Base-by-base conservation (phyloP, 2,797 vertebrate genomes). In the Poeciliopsis presidionis region DNA sequence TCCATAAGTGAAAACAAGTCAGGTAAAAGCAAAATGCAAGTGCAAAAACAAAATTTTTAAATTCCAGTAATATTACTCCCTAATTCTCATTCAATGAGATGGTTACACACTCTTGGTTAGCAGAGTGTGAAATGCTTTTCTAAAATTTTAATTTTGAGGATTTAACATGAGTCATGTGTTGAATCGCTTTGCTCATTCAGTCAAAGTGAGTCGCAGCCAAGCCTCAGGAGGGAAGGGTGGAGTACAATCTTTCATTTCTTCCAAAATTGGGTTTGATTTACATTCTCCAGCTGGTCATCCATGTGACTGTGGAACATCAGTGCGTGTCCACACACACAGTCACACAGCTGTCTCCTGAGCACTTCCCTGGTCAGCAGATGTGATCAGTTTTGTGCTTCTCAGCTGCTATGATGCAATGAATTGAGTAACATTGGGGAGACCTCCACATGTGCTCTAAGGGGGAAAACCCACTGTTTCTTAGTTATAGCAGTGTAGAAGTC, bases 211-310 rank as follows among this genome's bases (percentile, higher is more conserved):
- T 81, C 47, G 4, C 70, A 81, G 80, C 77, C 73, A 84, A 82
- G 84, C 77, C 92, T 89, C 83, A 74, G 65, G 89, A 89, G 83
- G 82, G 57, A 77, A 6, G 85, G 88, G 88, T 85, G 89, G 86
- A 88, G 84, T 59, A 80, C 79, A 74, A 86, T 78, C 74, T 88
- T 88, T 86, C 70, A 87, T 87, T 86, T 87, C 77, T 78, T 80
- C 77, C 81, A 93, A 93, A 95, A 94, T 92, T 95, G 94, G 90
- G 74, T 81, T 80, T 84, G 78, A 94, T 93, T 92, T 86, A 79
- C 39, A 75, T 76, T 76, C 84, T 84, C 75, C 78, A 83, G 85
- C 81, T 82, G 78, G 88, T 84, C 89, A 83, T 83, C 74, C 72
- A 81, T 83, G 75, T 83, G 75, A 80, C 49, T 79, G 45, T 78